Evolutionary conservation across 2,888 invertebrate species (phyloP), one percentile per base, ranked within the genome.

Genomic region (Glaucopsyche alexis): DNA sequence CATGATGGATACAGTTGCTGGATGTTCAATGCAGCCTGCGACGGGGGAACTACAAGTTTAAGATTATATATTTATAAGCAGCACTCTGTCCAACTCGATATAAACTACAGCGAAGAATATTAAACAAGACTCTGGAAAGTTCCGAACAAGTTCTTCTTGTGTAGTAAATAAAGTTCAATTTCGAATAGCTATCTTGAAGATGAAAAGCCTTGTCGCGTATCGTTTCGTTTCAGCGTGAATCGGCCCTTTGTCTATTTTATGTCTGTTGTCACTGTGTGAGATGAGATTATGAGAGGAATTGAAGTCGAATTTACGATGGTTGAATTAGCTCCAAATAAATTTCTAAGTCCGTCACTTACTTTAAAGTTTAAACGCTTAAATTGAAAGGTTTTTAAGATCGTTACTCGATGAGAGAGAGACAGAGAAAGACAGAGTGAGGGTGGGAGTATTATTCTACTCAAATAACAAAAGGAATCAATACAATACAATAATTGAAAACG

Each of bases 1-100:
- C 29, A 29, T 29, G 29, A 29, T 29, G 29, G 29, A 29, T 29
- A 29, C 29, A 29, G 29, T 29, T 29, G 29, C 29, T 29, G 2
- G 29, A 29, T 29, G 4, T 29, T 42, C 19, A 1, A 55, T 55
- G 9, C 19, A 19, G 55, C 9, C 13, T 13, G 7, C 13, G 29
- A 38, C n/a, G n/a, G n/a, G n/a, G n/a, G n/a, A n/a, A n/a, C 55
- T 19, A 60, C 5, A 29, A 60, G 60, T 60, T 9, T 13, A 13
- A 19, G 55, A 60, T 60, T 60, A 60, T 60, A 60, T 60, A 60
- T 60, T 60, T 60, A 60, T 13, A 60, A 60, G 60, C 60, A 60
- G 29, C 60, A 6, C 60, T 60, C 29, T 8, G 14, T 60, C 60
- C 60, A 66, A 66, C 66, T 66, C 66, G n/a, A 66, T 66, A 65